Evolutionary conservation across 2,888 invertebrate species (phyloP).

Genomic region (Zaprionus obscuricornis): DNA sequence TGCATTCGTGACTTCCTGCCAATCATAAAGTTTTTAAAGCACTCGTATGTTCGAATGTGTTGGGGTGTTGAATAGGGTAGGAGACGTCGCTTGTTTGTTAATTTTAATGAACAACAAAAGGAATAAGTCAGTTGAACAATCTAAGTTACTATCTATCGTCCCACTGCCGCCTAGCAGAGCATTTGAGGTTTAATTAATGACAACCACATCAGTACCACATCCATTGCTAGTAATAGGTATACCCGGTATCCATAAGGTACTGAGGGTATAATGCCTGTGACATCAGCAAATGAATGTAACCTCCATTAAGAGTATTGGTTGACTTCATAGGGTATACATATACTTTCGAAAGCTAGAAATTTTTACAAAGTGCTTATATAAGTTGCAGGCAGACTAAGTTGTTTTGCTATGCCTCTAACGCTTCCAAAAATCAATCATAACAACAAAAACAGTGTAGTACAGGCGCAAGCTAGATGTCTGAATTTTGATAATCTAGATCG

Average conservation of each 20-base stretch:
- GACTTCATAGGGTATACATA: background rate
- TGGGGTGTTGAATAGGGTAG: background rate
- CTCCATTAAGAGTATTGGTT: too few species aligned
- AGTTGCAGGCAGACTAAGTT: too few species aligned
- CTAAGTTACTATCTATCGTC: slow-evolving; percentile 33
- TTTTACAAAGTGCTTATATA: too few species aligned
- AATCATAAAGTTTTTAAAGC: slow-evolving; percentile 54
- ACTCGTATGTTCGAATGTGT: slow-evolving; percentile 18
- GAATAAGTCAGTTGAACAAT: slow-evolving; percentile 59
- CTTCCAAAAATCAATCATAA: too few species aligned
- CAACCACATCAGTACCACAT: slow-evolving; percentile 41
- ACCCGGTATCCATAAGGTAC: too few species aligned
- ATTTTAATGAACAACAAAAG: slow-evolving; percentile 72
- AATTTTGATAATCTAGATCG: too few species aligned
- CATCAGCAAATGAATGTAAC: too few species aligned
- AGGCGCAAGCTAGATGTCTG: too few species aligned
- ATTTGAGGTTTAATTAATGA: slow-evolving; percentile 77
- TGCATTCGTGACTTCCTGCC: slow-evolving; percentile 74
- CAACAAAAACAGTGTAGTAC: too few species aligned
- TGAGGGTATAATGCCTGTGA: too few species aligned
- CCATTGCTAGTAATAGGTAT: slow-evolving; percentile 8
- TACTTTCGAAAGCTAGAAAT: too few species aligned
- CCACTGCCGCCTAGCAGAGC: slow-evolving; percentile 42
- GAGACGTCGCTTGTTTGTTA: slow-evolving; percentile 29
- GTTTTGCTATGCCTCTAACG: too few species aligned